A percentile compares a stretch with the other conserved stretches of the same genome.
Evolutionary conservation across 2,797 vertebrate species (phyloP).

Genomic region (Coreius guichenoti): DNA sequence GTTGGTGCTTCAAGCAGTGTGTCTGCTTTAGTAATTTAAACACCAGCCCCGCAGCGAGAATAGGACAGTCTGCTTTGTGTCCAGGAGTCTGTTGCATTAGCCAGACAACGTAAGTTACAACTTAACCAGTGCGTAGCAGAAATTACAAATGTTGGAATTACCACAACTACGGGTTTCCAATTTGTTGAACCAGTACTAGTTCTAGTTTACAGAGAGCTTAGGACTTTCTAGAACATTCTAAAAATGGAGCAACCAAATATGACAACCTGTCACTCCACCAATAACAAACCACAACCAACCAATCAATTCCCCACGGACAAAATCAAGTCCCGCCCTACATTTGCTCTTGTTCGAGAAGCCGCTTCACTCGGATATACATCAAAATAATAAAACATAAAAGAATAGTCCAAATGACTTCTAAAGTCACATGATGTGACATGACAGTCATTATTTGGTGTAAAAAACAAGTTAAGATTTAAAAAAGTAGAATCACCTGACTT

Average conservation of each 20-base stretch:
- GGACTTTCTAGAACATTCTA: not conserved
- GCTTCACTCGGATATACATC: not conserved
- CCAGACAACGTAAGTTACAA: conserved; percentile 8
- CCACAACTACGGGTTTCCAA: not conserved
- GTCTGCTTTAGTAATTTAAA: conserved; percentile 50
- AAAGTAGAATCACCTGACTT: not conserved
- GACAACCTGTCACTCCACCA: not conserved
- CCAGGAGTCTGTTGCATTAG: conserved; percentile 27
- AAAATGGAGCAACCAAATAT: not conserved
- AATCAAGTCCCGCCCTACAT: not conserved
- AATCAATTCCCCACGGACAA: not conserved
- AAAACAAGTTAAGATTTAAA: not conserved
- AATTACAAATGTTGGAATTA: not conserved
- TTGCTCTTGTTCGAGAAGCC: not conserved
- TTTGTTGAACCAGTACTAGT: not conserved
- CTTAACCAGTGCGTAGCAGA: not conserved
- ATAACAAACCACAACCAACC: not conserved
- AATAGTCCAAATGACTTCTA: not conserved
- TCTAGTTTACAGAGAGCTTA: not conserved
- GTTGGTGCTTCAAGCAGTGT: conserved; percentile 29
- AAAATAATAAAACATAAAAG: not conserved
- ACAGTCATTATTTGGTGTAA: not conserved
- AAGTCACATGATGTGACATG: not conserved
- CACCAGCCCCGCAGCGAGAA: conserved; percentile 46
- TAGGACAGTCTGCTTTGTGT: conserved; percentile 35